Evolutionary conservation across 2,113 vertebrate genomes (phyloP).

Genomic region (Plectropomus leopardus): DNA sequence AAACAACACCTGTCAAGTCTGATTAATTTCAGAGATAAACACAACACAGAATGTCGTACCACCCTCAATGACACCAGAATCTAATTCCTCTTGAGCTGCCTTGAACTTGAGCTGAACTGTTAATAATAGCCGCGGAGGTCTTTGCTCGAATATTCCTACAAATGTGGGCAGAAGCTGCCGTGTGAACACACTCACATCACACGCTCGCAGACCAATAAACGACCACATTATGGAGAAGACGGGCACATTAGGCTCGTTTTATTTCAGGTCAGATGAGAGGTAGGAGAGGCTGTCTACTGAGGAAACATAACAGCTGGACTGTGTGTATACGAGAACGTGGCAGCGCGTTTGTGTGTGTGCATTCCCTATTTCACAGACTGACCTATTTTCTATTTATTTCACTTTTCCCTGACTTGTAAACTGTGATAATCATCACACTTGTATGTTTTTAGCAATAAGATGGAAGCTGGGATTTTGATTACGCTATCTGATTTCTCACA

Average conservation of each 20-base stretch:
- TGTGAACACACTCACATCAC: constrained; percentile 1
- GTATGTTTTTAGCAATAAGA: neutral
- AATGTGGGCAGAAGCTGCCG: neutral
- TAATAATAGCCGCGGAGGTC: neutral
- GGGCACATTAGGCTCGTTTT: constrained; percentile 23
- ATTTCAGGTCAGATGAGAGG: constrained; percentile 43
- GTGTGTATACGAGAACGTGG: constrained; percentile 31
- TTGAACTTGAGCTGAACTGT: constrained; percentile 12
- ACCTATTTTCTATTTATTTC: constrained; percentile 72
- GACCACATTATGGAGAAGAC: constrained; percentile 29
- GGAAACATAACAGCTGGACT: constrained; percentile 55
- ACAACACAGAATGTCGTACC: neutral
- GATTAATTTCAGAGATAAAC: neutral
- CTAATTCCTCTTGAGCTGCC: neutral
- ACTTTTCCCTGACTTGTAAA: constrained; percentile 32
- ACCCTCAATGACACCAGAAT: neutral
- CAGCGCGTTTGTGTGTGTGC: constrained; percentile 13
- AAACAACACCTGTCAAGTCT: neutral
- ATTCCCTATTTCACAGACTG: constrained; percentile 46
- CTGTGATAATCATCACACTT: constrained; percentile 22
- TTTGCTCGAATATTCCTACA: neutral
- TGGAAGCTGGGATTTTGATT: neutral
- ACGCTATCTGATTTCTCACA: too few relatives aligned
- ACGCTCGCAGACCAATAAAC: constrained; percentile 1
- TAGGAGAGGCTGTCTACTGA: constrained; percentile 13